phyloP scores from a whole-genome alignment of 2,888 invertebrate genomes.

The Baronia brevicornis region DNA sequence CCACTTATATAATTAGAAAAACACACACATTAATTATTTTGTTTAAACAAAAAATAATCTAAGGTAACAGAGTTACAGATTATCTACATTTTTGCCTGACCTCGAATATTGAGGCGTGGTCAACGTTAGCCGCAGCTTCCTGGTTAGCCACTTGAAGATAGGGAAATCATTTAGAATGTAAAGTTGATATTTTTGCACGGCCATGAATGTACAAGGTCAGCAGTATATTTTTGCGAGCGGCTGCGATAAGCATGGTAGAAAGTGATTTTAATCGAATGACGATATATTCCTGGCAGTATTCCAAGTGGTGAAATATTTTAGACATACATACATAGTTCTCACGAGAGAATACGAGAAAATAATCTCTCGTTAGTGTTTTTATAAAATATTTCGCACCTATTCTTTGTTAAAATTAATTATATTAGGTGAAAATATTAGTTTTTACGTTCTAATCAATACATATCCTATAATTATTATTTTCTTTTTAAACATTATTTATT shows the following conservation, averaged over 20 bases:
- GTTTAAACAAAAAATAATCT: conserved; percentile 7
- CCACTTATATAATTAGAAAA: too few species aligned
- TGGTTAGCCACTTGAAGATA: conserved; percentile 66
- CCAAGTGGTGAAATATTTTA: conserved; percentile 37
- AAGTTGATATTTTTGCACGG: conserved; percentile 70
- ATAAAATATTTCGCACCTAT: too few species aligned
- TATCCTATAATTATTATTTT: too few species aligned
- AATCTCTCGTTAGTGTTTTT: too few species aligned
- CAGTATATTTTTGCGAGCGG: conserved; percentile 52
- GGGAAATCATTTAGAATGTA: conserved; percentile 71
- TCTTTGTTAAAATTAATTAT: too few species aligned
- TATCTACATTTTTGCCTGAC: conserved; percentile 21
- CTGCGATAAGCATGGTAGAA: conserved; percentile 58
- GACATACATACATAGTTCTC: too few species aligned
- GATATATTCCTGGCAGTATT: conserved; percentile 45
- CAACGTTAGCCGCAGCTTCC: conserved; percentile 60
- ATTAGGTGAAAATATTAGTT: too few species aligned
- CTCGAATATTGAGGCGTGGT: conserved; percentile 41
- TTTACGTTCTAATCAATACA: too few species aligned
- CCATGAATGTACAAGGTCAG: conserved; percentile 66
- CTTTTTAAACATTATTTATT: too few species aligned
- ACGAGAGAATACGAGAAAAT: too few species aligned
- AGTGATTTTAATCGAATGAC: conserved; percentile 59
- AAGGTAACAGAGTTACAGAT: conserved; percentile 11
- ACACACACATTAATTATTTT: conserved; percentile 1